Base-by-base conservation (phyloP, 2,888 invertebrate species). In the Eupsilia transversa region DNA sequence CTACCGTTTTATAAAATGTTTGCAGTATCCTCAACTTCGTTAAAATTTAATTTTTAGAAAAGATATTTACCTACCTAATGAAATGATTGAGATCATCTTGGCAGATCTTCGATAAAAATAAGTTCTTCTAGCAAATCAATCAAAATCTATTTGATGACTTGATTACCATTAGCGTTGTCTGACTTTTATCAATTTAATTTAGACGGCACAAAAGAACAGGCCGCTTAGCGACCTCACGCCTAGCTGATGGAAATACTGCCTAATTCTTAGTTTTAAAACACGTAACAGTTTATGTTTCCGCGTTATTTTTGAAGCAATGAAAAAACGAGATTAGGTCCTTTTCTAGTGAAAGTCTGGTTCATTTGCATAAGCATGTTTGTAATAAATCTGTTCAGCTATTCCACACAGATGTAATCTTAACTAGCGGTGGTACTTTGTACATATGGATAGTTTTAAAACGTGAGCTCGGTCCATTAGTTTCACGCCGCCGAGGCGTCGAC, bases 391-490 rank as follows among this genome's bases (percentile, higher is more conserved):
- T 77, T 64, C 57, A 66, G 49, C 54, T 49, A 59, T 74, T 74
- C 54, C 12, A 52, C 64, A 72, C 59, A 61, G 60, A 76, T 72
- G 54, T 74, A 72, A 77, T 75, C 70, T 77, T 68, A 80, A 72
- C 66, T 72, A 81, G 76, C 20, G 27, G 17, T 38, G 64, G 54
- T 74, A 72, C 65, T 74, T 69, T 72, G 59, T 77, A 78, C 69
- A 74, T 82, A 75, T 74, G 76, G 79, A 78, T 88, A 87, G 88
- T 89, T 89, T 90, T 87, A 87, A 89, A 90, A 89, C 87, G 85
- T 82, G 84, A 76, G 80, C 75, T 77, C 81, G 74, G 77, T 89
- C 89, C 90, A 91, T 92, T 91, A 91, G 89, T 89, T 88, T 82
- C 87, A 83, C 82, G 86, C 84, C 86, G 81, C 80, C 86, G 85